phyloP scores from a whole-genome alignment of 2,113 vertebrate genomes.

The Erinaceus europaeus region DNA sequence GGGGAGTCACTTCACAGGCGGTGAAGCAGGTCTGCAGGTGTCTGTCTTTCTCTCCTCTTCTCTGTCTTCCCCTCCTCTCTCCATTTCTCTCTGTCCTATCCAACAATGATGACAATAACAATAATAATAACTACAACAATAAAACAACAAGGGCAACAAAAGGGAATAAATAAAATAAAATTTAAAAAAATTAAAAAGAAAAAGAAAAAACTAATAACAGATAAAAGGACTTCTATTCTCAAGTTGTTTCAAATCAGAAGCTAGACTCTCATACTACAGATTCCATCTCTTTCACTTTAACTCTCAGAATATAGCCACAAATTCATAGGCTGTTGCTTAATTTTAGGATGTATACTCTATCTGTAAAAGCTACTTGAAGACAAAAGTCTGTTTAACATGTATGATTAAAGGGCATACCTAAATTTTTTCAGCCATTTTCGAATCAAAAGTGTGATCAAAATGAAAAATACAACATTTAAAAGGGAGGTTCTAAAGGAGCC shows the following conservation, averaged over 20 bases:
- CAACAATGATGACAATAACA: no score
- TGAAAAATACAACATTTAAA: neutral
- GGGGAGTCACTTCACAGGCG: no score
- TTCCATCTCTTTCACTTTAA: neutral
- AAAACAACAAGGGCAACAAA: no score
- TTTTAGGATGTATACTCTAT: neutral
- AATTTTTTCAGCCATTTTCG: neutral
- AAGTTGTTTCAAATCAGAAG: neutral
- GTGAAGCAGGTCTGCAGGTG: no score
- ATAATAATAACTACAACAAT: no score
- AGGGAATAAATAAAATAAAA: no score
- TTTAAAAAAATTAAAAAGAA: no score
- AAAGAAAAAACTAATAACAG: neutral
- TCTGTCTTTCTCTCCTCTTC: no score
- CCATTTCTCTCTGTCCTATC: no score
- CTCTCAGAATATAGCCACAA: neutral
- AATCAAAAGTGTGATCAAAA: constrained; percentile 48
- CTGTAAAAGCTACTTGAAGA: neutral
- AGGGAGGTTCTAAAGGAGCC: constrained; percentile 35
- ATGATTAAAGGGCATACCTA: neutral
- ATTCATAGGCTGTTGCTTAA: neutral
- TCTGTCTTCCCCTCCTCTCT: no score
- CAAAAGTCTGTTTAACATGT: neutral
- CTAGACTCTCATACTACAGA: neutral
- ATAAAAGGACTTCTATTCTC: neutral